These are phyloP conservation scores for Zhengitettix transpicula DNA, from an alignment of 2,888 invertebrate genomes.

Conservation along the genomic window DNA sequence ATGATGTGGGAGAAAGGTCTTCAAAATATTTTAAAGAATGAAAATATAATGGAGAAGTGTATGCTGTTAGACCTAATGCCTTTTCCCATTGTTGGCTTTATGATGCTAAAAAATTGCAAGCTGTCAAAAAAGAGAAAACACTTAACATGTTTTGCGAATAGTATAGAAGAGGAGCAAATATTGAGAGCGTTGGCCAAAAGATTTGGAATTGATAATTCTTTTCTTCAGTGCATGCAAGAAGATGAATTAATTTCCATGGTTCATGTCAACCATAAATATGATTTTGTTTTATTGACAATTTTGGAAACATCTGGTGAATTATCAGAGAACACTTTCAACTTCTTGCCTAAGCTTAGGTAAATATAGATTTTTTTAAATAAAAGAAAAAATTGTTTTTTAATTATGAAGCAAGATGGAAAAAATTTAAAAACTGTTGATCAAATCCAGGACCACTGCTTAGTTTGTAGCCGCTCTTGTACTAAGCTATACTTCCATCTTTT, in stretches of 20 bases:
- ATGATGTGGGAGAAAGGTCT: too few relatives aligned
- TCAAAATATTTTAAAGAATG: too few relatives aligned
- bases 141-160: constrained; percentile 23
- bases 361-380: constrained; percentile 4
- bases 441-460: not conserved
- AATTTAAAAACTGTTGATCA: not conserved
- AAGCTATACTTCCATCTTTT: too few relatives aligned
- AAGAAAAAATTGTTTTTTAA: not conserved
- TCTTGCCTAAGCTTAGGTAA: constrained; percentile 17
- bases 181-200: constrained; percentile 27
- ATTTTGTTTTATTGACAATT: constrained; percentile 36
- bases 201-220: constrained; percentile 24
- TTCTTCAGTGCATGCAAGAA: constrained; percentile 19
- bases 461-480: too few relatives aligned
- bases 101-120: too few relatives aligned
- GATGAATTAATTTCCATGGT: constrained; percentile 20
- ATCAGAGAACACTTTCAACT: constrained; percentile 24
- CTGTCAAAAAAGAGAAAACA: too few relatives aligned
- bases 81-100: too few relatives aligned
- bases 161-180: constrained; percentile 24
- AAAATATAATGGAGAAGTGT: too few relatives aligned
- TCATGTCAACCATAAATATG: constrained; percentile 25
- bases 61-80: too few relatives aligned
- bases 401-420: not conserved
- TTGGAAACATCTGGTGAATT: constrained; percentile 40